Conservation (phyloP, 2,888 invertebrate species). For the Polydrusus tereticollis region DNA sequence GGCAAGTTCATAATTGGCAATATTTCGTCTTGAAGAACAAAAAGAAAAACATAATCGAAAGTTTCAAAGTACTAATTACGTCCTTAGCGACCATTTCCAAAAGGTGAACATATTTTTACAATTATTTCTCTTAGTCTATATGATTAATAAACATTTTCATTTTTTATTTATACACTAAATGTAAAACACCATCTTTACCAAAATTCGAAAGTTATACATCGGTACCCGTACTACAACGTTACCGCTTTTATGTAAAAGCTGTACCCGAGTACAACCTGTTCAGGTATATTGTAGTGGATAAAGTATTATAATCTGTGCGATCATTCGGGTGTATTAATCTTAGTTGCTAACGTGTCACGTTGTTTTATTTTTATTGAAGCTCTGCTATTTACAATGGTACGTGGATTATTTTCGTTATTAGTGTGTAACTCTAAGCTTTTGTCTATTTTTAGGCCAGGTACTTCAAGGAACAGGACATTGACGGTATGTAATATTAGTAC, state of each 20-base stretch:
- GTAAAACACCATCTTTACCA: not conserved
- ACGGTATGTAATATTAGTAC: constrained; percentile 78
- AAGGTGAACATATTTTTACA: too few relatives aligned
- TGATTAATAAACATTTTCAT: too few relatives aligned
- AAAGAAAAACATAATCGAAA: too few relatives aligned
- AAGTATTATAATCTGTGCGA: constrained; percentile 29
- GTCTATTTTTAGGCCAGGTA: constrained; percentile 82
- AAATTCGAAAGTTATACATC: not conserved
- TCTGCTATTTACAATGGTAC: constrained; percentile 29
- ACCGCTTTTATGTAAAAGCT: constrained; percentile 15
- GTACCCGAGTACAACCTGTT: constrained; percentile 27
- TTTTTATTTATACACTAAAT: too few relatives aligned
- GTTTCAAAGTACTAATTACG: too few relatives aligned
- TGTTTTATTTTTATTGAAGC: not conserved
- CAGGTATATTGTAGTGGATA: constrained; percentile 35
- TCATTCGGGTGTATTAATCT: constrained; percentile 24
- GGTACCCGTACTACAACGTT: constrained; percentile 13
- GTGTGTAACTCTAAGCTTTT: constrained; percentile 11
- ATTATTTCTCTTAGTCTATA: too few relatives aligned
- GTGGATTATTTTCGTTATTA: not conserved
- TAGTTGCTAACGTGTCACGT: constrained; percentile 36
- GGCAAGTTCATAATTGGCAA: too few relatives aligned
- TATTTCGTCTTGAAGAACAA: too few relatives aligned
- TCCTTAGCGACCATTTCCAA: too few relatives aligned
- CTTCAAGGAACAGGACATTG: constrained; percentile 95